Conservation (phyloP, 2,113 vertebrate genomes). For the Terrapene triunguis region DNA sequence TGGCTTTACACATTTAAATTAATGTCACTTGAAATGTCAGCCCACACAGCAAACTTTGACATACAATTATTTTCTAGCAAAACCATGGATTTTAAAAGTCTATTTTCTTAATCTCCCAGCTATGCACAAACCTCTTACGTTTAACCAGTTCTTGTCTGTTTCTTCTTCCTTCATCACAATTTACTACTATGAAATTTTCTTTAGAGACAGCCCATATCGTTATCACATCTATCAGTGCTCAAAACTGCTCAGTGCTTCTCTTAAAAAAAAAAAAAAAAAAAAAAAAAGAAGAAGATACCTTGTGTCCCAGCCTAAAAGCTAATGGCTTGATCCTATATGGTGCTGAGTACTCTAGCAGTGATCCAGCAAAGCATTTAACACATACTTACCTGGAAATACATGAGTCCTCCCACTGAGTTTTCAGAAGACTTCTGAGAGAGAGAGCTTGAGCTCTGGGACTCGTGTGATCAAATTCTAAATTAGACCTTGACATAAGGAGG, state of each 20-base stretch:
- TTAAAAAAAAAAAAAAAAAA: background rate
- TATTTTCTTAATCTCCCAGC: background rate
- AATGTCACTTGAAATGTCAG: background rate
- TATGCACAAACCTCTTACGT: background rate
- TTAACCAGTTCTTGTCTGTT: background rate
- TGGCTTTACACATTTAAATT: background rate
- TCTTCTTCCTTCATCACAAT: background rate
- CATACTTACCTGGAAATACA: background rate
- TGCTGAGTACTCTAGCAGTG: background rate
- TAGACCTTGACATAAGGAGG: background rate
- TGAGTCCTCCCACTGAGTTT: background rate
- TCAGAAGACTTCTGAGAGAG: background rate
- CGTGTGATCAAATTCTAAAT: background rate
- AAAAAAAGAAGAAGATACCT: too few relatives aligned
- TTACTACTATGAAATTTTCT: rapidly evolving
- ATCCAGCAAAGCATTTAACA: background rate
- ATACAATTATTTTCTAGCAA: background rate
- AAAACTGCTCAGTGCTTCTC: background rate
- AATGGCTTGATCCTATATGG: background rate
- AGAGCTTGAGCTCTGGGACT: too few relatives aligned
- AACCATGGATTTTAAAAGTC: background rate
- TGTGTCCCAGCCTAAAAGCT: background rate
- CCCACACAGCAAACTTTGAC: background rate
- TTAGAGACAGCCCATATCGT: rapidly evolving
- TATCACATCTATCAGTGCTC: background rate